Base-by-base conservation (phyloP, 1,140 invertebrate genomes). In the Chelonus insularis region DNA sequence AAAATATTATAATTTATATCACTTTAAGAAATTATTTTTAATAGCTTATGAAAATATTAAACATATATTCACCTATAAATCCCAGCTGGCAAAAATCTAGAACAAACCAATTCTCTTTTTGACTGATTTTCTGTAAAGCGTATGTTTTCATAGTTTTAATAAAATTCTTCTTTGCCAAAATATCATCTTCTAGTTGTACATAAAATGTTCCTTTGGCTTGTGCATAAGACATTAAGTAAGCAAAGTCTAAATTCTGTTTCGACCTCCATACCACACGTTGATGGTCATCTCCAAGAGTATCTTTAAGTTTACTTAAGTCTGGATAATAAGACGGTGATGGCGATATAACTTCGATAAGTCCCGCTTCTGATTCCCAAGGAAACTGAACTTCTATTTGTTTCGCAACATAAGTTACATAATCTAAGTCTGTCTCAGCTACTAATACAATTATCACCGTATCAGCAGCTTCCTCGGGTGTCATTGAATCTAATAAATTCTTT, bases 191-290 rank as follows among this genome's bases (percentile, higher is more conserved):
- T 6, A 99, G 81, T 85, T 98, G 93, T 12, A 93, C 84, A 67
- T 92, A 92, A 75, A 91, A 93, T 0, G 86, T 90, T 55, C 88
- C 90, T 72, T 89, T 89, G 0, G 86, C 86, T 69, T 94, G 91
- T 7, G 91, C 91, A 76, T 97, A 98, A 64, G 96, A 91, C 96
- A 98, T 98, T 0, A 99, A 82, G 78, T 95, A 98, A 4, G 95
- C 91, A 79, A 93, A 96, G 77, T 99, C 96, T 41, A 97, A 83
- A 79, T 98, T 98, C 79, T 99, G 96, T 75, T 98, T 99, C 1
- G 95, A 95, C 47, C 96, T 84, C 96, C 96, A 98, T 66, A 90
- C 85, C 0, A 97, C 93, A 21, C 96, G 84, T 71, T 97, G 94
- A 60, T 87, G 83, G 2, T 93, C 87, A 79, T 98, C 96, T 0